Base-by-base conservation (phyloP, 2,888 invertebrate genomes). In the Lithophane ornitopus region DNA sequence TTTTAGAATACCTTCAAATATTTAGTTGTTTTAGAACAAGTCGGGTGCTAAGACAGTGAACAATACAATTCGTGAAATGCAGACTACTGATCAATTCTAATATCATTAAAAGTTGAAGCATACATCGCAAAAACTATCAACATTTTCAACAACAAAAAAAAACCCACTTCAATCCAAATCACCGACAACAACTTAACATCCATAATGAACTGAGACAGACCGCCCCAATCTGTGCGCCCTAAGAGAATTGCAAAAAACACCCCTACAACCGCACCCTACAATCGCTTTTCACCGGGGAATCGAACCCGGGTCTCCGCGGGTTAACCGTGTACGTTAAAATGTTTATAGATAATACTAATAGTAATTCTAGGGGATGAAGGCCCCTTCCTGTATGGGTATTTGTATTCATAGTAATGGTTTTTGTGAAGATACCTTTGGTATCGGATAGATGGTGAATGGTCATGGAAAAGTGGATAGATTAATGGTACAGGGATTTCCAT, bases 271-370 rank as follows among this genome's bases (percentile, higher is more conserved):
- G 91, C 92, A 93, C 94, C 94, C 94, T 88, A 84, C 89, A 92
- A 94, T 93, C 94, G 93, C 94, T 92, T 92, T 91, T 86, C 94
- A 92, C 92, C 92, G 89, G 94, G 94, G 93, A 93, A 92, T 92
- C 91, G 90, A 93, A 93, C 92, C 87, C 88, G 94, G 95, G 95
- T 95, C 95, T 95, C 95, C 95, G 92, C 93, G 95, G 96, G 96
- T 96, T 96, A 96, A 96, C 94, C 94, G 95, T 87, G 91, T 91
- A 94, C 94, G 95, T 93, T 96, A 95, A 96, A 96, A 96, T 96
- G 96, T 96, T 96, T 96, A 96, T 94, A 96, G 95, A 96, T 96
- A 96, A 96, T 95, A 92, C 95, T 94, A 94, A 95, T 95, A 94
- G 94, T 94, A 94, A 94, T 94, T 94, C 94, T 94, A 90, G 91